phyloP scores from a whole-genome alignment of 2,113 vertebrate species.

The Leptobrachium leishanense region DNA sequence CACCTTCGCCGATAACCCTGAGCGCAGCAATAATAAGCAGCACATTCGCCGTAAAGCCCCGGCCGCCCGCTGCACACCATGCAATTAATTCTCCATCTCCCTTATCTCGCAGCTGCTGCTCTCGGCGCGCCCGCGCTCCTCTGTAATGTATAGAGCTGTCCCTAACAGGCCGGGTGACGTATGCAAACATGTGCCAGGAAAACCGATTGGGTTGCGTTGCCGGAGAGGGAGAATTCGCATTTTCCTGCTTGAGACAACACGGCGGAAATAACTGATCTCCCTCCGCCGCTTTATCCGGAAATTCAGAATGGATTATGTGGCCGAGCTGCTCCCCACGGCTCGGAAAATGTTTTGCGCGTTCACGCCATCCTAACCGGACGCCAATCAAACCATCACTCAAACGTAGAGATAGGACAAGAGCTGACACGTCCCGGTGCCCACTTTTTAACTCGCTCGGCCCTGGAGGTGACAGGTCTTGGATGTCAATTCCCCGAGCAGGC shows the following conservation, averaged over 20 bases:
- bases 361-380: constrained; percentile 24
- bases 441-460: constrained; percentile 6
- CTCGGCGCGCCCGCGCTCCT: not conserved
- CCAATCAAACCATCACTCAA: constrained; percentile 17
- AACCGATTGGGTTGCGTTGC: constrained; percentile 14
- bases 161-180: constrained; percentile 15
- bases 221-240: not conserved
- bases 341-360: not conserved
- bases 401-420: constrained; percentile 10
- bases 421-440: constrained; percentile 22
- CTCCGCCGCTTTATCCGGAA: not conserved
- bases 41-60: no score
- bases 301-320: not conserved
- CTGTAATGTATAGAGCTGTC: constrained; percentile 32
- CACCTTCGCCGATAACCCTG: no score
- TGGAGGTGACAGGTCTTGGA: constrained; percentile 38
- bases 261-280: not conserved
- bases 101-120: constrained; percentile 4
- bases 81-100: constrained; percentile 1
- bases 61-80: not conserved
- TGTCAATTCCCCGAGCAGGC: constrained; percentile 39
- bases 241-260: constrained; percentile 5
- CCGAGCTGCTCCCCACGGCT: not conserved
- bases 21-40: no score
- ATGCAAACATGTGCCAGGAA: constrained; percentile 7